These are phyloP conservation scores for Amorpha juglandis DNA, from an alignment of 2,888 invertebrate genomes.

Conservation along the genomic window DNA sequence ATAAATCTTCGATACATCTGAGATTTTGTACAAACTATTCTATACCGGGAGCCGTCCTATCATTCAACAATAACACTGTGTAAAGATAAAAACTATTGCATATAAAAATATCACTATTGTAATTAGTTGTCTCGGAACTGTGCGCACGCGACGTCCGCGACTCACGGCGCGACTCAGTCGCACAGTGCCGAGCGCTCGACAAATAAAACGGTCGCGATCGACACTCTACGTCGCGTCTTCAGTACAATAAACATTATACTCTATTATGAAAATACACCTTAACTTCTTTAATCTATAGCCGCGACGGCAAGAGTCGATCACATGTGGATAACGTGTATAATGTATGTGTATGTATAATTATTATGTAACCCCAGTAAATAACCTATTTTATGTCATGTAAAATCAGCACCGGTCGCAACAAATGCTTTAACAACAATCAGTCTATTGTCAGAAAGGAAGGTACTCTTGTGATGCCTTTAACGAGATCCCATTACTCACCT, in stretches of 20 bases:
- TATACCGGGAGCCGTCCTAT: slow-evolving; percentile 81
- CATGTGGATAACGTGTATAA: slow-evolving; percentile 73
- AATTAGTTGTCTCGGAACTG: slow-evolving; percentile 52
- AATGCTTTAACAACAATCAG: slow-evolving; percentile 83
- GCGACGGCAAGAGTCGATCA: slow-evolving; percentile 61
- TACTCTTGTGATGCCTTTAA: slow-evolving; percentile 62
- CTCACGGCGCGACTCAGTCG: slow-evolving; percentile 37
- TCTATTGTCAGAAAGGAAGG: slow-evolving; percentile 84
- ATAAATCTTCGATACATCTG: slow-evolving; percentile 59
- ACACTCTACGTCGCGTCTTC: slow-evolving; percentile 58
- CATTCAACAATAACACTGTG: slow-evolving; percentile 82
- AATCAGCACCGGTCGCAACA: slow-evolving; percentile 84
- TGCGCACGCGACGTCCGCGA: slow-evolving; percentile 56
- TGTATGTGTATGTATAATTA: slow-evolving; percentile 72
- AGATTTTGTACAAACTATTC: slow-evolving; percentile 73
- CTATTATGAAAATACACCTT: slow-evolving; percentile 77
- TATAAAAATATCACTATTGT: slow-evolving; percentile 83
- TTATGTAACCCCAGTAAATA: slow-evolving; percentile 82
- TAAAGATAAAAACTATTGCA: slow-evolving; percentile 82
- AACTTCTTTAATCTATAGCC: slow-evolving; percentile 54
- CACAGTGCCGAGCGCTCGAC: slow-evolving; percentile 59
- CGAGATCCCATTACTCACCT: slow-evolving; percentile 65
- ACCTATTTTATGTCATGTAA: slow-evolving; percentile 78
- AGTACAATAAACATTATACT: slow-evolving; percentile 74
- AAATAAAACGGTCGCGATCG: slow-evolving; percentile 68